Base-by-base conservation (phyloP, 2,888 invertebrate genomes). In the Trichopria drosophilae region DNA sequence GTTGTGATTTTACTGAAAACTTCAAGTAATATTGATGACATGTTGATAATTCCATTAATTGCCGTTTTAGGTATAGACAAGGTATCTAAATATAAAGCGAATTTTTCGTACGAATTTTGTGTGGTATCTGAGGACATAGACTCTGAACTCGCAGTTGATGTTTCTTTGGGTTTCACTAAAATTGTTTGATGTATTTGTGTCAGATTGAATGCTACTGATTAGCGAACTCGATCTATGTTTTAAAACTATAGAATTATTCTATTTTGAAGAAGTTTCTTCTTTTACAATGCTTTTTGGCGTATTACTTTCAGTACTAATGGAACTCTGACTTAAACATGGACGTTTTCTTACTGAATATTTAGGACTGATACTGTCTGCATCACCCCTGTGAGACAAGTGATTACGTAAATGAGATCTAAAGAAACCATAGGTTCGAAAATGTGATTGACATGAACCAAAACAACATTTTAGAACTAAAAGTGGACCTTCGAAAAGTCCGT, bases 321-420 rank as follows among this genome's bases (percentile, higher is more conserved):
- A n/a, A n/a, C n/a, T n/a, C n/a, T n/a, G n/a, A n/a, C n/a, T n/a
- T n/a, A n/a, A n/a, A n/a, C n/a, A n/a, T n/a, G n/a, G n/a, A n/a
- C n/a, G n/a, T n/a, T n/a, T n/a, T n/a, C n/a, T n/a, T n/a, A n/a
- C n/a, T n/a, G n/a, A n/a, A n/a, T n/a, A n/a, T n/a, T n/a, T n/a
- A n/a, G n/a, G n/a, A n/a, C n/a, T n/a, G n/a, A n/a, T n/a, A n/a
- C n/a, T n/a, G n/a, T n/a, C n/a, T n/a, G n/a, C n/a, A n/a, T n/a
- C n/a, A n/a, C n/a, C n/a, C n/a, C n/a, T n/a, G n/a, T n/a, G 18
- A 18, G 10, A 4, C n/a, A 34, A 34, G 20, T 34, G 34, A 7
- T 12, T 34, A 24, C 26, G 12, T 26, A 41, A 41, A 41, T 41
- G 29, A 3, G 26, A 19, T 6, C 40, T 13, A 28, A 15, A 41